Base-by-base conservation (phyloP, 2,113 vertebrate genomes). In the Typhlomys cinereus region DNA sequence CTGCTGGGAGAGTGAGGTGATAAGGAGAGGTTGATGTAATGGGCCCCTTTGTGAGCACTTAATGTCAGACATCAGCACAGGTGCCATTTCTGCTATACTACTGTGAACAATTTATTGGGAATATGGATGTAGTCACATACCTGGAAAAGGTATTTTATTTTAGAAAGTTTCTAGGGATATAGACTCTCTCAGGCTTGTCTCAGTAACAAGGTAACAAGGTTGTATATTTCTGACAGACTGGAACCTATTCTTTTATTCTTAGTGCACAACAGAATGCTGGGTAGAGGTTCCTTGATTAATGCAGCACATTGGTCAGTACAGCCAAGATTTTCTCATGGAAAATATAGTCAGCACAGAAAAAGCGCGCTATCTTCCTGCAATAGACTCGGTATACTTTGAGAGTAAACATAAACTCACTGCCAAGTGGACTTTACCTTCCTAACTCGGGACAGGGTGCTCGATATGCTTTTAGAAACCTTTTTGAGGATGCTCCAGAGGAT, bases 381-480 rank as follows among this genome's bases (percentile, higher is more conserved):
- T 50, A 54, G 15, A 36, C 8, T 66, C 9, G 69, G 13, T 46
- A 85, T 90, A 85, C 85, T 90, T 94, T 44, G 57, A 85, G 34
- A 88, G 69, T 91, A 52, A 92, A 48, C 48, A 12, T 9, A 39
- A 44, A 74, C 52, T 89, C 57, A 67, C 54, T 88, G 34, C 39
- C 31, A n/a, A 54, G 20, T 59, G 15, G 62, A 69, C 4, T 82
- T 92, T 95, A n/a, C 9, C 64, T 66, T 86, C 88, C 81, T 81
- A 88, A 78, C 80, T 91, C 83, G 80, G n/a, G 92, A 48, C 46
- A 59, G 13, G 18, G 41, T 70, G 7, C 79, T n/a, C 88, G 14
- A 3, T 59, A 23, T n/a, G n/a, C n/a, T n/a, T n/a, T n/a, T n/a
- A n/a, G n/a, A n/a, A n/a, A n/a, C n/a, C n/a, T n/a, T n/a, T n/a